Base-by-base conservation (phyloP, 2,888 invertebrate genomes). In the Troilus luridus region DNA sequence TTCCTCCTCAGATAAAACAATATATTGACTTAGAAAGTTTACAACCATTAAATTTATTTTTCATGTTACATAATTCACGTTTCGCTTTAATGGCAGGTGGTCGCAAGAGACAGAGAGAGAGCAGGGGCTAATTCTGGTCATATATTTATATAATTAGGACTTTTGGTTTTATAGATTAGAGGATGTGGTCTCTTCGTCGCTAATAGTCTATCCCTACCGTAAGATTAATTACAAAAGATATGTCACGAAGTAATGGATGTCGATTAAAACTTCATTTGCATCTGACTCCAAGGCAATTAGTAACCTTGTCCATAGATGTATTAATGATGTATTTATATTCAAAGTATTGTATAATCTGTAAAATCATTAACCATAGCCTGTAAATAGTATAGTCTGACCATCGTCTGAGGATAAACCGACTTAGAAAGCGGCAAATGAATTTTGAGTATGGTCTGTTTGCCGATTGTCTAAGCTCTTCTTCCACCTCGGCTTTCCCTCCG, bases 341-440 rank as follows among this genome's bases (percentile, higher is more conserved):
- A n/a, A 12, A 10, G n/a, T 64, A 62, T 21, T 6, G 6, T 60
- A 17, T 60, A 17, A 60, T 17, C 14, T 60, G 8, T 11, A 62
- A 21, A 21, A 62, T 62, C 8, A 21, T 11, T 7, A 67, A 11
- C 67, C 24, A 72, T 27, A 24, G 64, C 24, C 72, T 12, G 72
- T 27, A 1, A 27, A 41, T 19, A 77, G 72, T 7, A 1, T 41
- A 77, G 72, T 17, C 41, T 41, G 27, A 7, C 41, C 17, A 14
- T 41, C 72, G 72, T 1, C 72, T 17, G 27, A 19, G 72, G 19
- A 77, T 77, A 77, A 41, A 41, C 8, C 41, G 27, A 12, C 72
- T 77, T 77, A 77, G 72, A 77, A 77, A 77, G 72, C 72, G 72
- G 72, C 72, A 77, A 77, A 77, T 77, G 72, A 77, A 77, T 27